These are phyloP conservation scores for Onthophagus sagittarius DNA, from an alignment of 2,888 invertebrate genomes.

Conservation along the genomic window DNA sequence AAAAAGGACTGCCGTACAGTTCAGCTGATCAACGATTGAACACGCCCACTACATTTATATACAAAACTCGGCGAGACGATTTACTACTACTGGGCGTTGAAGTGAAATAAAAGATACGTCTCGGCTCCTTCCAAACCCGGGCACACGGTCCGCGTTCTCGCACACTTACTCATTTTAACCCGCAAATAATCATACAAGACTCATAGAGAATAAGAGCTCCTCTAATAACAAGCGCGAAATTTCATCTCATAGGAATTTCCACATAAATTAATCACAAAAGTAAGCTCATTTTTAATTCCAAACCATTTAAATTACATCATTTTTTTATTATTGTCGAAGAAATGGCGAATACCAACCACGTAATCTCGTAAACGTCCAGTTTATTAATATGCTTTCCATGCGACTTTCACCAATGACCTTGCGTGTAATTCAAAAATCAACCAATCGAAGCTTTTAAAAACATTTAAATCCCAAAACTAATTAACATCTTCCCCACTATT, in stretches of 20 bases:
- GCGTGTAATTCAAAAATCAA: conserved; percentile 24
- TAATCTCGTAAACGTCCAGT: neutral
- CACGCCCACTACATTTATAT: conserved; percentile 45
- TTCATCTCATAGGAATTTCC: too few species aligned
- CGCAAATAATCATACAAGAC: conserved; percentile 16
- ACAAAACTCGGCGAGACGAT: conserved; percentile 23
- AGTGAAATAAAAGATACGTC: conserved; percentile 4
- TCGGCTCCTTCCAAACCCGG: neutral
- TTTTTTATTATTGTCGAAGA: neutral
- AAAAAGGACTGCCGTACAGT: conserved; percentile 20
- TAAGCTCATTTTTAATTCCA: too few species aligned
- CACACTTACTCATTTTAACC: conserved; percentile 22
- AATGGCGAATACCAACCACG: neutral
- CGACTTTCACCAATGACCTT: conserved; percentile 42
- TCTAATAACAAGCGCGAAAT: too few species aligned
- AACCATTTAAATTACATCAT: too few species aligned
- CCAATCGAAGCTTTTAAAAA: neutral
- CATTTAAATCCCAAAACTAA: neutral
- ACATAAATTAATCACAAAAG: too few species aligned
- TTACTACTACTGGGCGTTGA: neutral
- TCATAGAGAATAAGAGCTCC: neutral
- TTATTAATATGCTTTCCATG: conserved; percentile 1
- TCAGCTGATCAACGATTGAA: conserved; percentile 44
- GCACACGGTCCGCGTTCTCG: neutral
- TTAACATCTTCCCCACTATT: neutral